These are phyloP conservation scores for Falco concolor DNA, from an alignment of 2,797 vertebrate species.

Conservation along the genomic window DNA sequence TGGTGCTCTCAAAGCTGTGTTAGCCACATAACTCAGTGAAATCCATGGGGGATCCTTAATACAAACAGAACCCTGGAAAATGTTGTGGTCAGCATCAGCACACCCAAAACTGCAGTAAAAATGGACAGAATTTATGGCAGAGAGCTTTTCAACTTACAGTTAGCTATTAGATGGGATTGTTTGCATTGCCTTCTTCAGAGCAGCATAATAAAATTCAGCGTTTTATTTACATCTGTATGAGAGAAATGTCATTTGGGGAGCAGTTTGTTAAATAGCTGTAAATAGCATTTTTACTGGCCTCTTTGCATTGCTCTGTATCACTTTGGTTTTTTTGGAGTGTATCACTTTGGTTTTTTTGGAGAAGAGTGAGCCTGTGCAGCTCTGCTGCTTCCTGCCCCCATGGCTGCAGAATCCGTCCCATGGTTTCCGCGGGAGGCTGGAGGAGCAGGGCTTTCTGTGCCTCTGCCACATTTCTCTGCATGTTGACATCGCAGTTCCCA, in stretches of 20 bases:
- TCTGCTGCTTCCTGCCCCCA: neutral
- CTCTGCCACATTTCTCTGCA: neutral
- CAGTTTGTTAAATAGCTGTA: slow-evolving; percentile 55
- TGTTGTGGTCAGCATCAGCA: slow-evolving; percentile 8
- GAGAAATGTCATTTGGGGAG: slow-evolving; percentile 25
- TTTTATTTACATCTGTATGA: slow-evolving; percentile 56
- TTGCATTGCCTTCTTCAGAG: slow-evolving; percentile 11
- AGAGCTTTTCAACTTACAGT: neutral
- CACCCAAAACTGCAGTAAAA: slow-evolving; percentile 22
- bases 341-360: neutral
- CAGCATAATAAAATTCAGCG: slow-evolving; percentile 35
- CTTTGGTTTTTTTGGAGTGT: neutral
- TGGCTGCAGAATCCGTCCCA: neutral
- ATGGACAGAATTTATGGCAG: slow-evolving; percentile 28
- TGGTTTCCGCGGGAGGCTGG: neutral
- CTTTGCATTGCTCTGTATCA: neutral
- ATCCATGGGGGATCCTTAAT: neutral
- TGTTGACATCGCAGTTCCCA: neutral
- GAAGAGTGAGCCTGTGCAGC: neutral
- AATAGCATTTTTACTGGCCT: slow-evolving; percentile 31
- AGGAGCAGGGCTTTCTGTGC: neutral
- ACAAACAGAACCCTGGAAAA: slow-evolving; percentile 49
- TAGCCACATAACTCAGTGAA: neutral
- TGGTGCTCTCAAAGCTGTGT: neutral
- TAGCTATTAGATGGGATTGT: slow-evolving; percentile 21